phyloP scores from a whole-genome alignment of 2,113 vertebrate species.

The Tetrao urogallus region DNA sequence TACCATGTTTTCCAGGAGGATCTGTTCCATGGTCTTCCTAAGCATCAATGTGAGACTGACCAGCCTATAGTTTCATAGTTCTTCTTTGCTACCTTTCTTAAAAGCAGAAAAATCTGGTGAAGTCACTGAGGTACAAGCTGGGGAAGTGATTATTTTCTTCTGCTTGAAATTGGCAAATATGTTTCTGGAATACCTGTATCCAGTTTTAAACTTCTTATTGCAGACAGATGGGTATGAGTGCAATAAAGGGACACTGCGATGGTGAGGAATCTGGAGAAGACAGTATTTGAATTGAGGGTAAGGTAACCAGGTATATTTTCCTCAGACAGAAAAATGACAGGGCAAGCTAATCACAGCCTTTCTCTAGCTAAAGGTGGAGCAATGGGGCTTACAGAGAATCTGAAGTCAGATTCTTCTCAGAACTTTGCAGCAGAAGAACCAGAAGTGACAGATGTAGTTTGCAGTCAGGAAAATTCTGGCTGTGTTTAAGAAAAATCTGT shows the following conservation, averaged over 20 bases:
- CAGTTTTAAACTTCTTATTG: not conserved
- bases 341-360: not conserved
- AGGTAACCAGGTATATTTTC: not conserved
- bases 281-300: not conserved
- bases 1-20: no score
- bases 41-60: no score
- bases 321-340: not conserved
- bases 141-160: not conserved
- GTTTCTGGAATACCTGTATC: not conserved
- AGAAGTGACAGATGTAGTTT: not conserved
- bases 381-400: not conserved
- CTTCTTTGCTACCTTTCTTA: no score
- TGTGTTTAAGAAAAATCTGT: not conserved
- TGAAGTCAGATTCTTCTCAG: not conserved
- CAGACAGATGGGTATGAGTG: not conserved
- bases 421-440: not conserved
- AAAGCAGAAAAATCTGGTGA: no score
- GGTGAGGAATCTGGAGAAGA: not conserved
- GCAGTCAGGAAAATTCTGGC: fast-evolving
- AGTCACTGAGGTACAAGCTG: not conserved
- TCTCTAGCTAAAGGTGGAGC: not conserved
- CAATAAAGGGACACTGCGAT: fast-evolving
- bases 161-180: fast-evolving
- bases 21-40: no score
- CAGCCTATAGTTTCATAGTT: no score